phyloP scores from a whole-genome alignment of 2,888 invertebrate species.

The Marasmarcha lunaedactyla region DNA sequence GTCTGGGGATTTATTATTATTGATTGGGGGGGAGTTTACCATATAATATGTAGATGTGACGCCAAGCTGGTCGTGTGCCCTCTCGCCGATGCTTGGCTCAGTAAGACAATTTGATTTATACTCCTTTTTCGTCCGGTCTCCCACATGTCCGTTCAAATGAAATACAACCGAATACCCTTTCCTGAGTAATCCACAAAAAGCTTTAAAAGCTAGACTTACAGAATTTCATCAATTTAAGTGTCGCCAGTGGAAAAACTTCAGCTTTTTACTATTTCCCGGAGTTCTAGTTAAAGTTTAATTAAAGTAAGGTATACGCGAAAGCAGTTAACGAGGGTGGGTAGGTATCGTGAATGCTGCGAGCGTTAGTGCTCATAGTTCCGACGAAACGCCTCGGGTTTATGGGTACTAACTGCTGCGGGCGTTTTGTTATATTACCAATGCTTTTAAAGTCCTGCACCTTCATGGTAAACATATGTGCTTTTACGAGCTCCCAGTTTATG shows the following conservation, averaged over 20 bases:
- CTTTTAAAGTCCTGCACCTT: constrained; percentile 69
- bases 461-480: constrained; percentile 65
- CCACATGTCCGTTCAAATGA: no score
- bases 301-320: constrained; percentile 54
- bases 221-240: no score
- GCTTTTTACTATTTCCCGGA: not conserved
- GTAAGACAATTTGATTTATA: no score
- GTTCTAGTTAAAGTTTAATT: constrained; percentile 45
- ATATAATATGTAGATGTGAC: no score
- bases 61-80: no score
- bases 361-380: constrained; percentile 70
- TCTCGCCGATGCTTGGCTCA: no score
- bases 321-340: constrained; percentile 18
- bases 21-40: no score
- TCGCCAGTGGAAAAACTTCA: not conserved
- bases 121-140: no score
- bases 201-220: not conserved
- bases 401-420: constrained; percentile 70
- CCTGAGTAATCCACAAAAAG: constrained; percentile 24
- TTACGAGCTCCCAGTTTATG: constrained; percentile 60
- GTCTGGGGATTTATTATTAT: no score
- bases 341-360: constrained; percentile 64
- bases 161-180: no score
- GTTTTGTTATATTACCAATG: constrained; percentile 72
- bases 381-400: constrained; percentile 68